phyloP scores from a whole-genome alignment of 53 echinoderm and acorn worm genomes.

The Mesocentrotus franciscanus region DNA sequence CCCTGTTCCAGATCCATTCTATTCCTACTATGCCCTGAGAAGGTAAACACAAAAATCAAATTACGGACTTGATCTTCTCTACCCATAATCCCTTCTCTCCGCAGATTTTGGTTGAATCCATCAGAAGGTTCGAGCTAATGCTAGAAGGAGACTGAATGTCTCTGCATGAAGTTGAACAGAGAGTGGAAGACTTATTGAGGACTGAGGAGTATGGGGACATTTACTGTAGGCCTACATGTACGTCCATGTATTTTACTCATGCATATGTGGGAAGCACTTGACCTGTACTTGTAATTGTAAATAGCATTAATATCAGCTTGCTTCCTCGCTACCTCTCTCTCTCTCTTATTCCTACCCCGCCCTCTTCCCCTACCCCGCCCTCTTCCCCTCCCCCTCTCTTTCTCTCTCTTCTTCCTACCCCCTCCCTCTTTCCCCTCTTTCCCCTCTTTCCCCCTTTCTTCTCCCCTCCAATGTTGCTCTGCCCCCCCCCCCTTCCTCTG shows the following conservation, averaged over 20 bases:
- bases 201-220: background rate
- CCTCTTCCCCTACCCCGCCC: background rate
- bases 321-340: background rate
- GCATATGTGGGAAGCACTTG: background rate
- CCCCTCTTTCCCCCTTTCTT: too few species aligned
- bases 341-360: background rate
- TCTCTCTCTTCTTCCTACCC: background rate
- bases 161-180: background rate
- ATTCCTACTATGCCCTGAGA: background rate
- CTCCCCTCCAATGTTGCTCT: background rate
- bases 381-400: background rate
- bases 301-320: background rate
- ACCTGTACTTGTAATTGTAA: background rate
- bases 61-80: background rate
- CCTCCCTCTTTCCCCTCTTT: background rate
- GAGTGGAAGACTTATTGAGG: background rate
- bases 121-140: background rate
- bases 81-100: slow-evolving; percentile 3
- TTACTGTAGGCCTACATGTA: background rate
- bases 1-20: background rate
- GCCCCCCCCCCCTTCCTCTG: background rate
- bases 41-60: slow-evolving; percentile 2
- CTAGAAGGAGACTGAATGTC: background rate
- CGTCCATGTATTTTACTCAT: background rate
- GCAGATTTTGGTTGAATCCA: background rate